Percentiles rank a stretch among this genome's conserved stretches.
phyloP scores from a whole-genome alignment of 2,888 invertebrate genomes.

The Tridacna gigas region DNA sequence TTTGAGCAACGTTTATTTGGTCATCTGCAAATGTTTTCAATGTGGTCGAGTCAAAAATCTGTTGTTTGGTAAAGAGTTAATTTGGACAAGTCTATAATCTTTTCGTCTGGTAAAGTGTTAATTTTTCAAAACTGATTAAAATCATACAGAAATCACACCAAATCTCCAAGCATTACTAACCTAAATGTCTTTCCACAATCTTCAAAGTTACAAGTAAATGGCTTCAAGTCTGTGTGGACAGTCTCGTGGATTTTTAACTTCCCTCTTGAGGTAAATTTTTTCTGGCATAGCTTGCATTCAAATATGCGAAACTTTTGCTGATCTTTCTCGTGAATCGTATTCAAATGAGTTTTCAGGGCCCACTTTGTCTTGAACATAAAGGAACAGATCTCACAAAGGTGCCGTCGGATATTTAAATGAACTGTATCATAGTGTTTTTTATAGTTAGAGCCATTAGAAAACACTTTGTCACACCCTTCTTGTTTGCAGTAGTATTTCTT shows the following conservation, averaged over 20 bases:
- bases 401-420: slow-evolving; percentile 10
- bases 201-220: slow-evolving; percentile 31
- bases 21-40: no score
- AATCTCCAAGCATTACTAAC: not conserved
- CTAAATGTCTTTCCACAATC: slow-evolving; percentile 47
- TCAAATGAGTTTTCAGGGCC: slow-evolving; percentile 5
- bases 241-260: slow-evolving; percentile 28
- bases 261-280: slow-evolving; percentile 20
- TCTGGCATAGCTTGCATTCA: slow-evolving; percentile 13
- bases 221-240: slow-evolving; percentile 32
- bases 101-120: no score
- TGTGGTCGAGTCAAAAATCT: no score
- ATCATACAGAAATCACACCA: no score
- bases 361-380: slow-evolving; percentile 18
- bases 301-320: not conserved
- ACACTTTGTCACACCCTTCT: not conserved
- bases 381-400: slow-evolving; percentile 10
- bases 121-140: no score
- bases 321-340: slow-evolving; percentile 3
- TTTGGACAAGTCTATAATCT: no score
- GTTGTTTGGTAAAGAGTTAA: no score
- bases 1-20: no score
- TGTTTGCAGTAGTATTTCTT: not conserved
- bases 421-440: not conserved
- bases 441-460: slow-evolving; percentile 2